These are phyloP conservation scores for Oscheius sp. DNA, from an alignment of 2,888 invertebrate genomes.

Conservation along the genomic window DNA sequence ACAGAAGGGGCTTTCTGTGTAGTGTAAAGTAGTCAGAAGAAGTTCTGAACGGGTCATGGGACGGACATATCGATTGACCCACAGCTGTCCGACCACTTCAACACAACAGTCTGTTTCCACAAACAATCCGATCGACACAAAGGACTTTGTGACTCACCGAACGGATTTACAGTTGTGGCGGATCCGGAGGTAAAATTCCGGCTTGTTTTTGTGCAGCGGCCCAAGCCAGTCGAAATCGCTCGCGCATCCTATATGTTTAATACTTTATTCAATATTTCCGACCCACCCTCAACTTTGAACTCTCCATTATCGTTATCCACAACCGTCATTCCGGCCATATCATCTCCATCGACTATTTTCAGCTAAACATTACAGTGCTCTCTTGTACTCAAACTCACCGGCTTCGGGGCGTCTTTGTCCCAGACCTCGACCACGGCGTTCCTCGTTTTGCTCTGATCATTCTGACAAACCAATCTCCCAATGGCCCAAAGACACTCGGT, in stretches of 20 bases:
- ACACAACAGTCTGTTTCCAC: background rate
- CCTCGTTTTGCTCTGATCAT: slow-evolving; percentile 50
- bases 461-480: slow-evolving; percentile 57
- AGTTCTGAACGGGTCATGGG: no score
- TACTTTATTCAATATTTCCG: no score
- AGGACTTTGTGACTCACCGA: slow-evolving; percentile 15
- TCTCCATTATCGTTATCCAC: slow-evolving; percentile 57
- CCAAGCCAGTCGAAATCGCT: slow-evolving; percentile 61
- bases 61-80: no score
- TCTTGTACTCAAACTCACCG: background rate
- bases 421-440: slow-evolving; percentile 63
- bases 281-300: slow-evolving; percentile 51
- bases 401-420: slow-evolving; percentile 63
- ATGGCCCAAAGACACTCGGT: slow-evolving; percentile 69
- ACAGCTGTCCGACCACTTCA: background rate
- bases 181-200: slow-evolving; percentile 65
- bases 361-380: background rate
- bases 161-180: slow-evolving; percentile 57
- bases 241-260: slow-evolving; percentile 56
- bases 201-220: slow-evolving; percentile 56
- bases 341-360: slow-evolving; percentile 55
- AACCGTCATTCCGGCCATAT: slow-evolving; percentile 62
- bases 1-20: slow-evolving; percentile 65
- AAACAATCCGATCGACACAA: background rate
- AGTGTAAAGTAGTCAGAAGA: slow-evolving; percentile 31